Base-by-base conservation (phyloP, 2,888 invertebrate genomes). In the Hydropsyche betteni region DNA sequence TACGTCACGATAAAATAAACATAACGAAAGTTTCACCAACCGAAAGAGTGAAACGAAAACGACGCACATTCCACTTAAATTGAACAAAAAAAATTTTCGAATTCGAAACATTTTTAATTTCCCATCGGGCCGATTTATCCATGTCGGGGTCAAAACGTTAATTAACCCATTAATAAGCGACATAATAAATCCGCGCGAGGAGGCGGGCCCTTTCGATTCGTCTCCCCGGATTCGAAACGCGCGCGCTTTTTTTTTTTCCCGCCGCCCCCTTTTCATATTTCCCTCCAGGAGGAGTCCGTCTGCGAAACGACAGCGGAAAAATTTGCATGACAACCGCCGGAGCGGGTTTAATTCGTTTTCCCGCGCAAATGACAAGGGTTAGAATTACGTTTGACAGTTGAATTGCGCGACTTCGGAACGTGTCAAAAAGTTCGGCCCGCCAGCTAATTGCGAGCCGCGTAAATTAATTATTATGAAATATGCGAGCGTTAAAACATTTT, bases 361-460 rank as follows among this genome's bases (percentile, higher is more conserved):
- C 16, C 33, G 7, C 61, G 16, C 61, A 61, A 61, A 61, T 36
- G 64, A 64, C 36, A 5, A 34, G 34, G 36, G 64, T 64, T 64
- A 36, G 34, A 64, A 64, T 64, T 64, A 64, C 36, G 34, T 64
- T 64, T 64, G 64, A 64, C 64, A 36, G 10, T 36, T n/a, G 64
- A 64, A 61, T 16, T 61, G 61, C 12, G 16, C 16, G 58, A 58
- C 14, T 14, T 58, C 24, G 24, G 24, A 58, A 58, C 24, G 58
- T 36, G 64, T 64, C 64, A 24, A 64, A 64, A 64, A 64, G 64
- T 64, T 64, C 16, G 34, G 44, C 6, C 0, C 44, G 10, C 34
- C 36, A 0, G 10, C n/a, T 61, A 14, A 14, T 14, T 61, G 14
- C 33, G 61, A 0, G 61, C 24, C 24, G 24, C 24, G 44, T 44